Evolutionary conservation across 2,113 vertebrate species (phyloP).

Genomic region (Carollia perspicillata): DNA sequence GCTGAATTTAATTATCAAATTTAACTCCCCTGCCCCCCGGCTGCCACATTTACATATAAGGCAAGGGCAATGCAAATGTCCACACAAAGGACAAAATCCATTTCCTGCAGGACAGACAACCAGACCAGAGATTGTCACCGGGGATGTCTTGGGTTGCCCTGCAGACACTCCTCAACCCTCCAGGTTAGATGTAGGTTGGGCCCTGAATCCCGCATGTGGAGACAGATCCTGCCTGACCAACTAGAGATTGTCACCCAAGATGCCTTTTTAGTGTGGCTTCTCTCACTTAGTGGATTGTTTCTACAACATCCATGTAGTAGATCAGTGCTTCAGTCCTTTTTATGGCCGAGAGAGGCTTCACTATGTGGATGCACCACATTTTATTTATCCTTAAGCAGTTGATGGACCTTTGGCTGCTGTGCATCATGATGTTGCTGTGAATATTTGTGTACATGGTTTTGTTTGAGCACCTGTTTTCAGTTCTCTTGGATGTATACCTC

Average conservation of each 20-base stretch:
- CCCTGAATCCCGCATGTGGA: not conserved
- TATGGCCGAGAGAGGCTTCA: rapidly evolving
- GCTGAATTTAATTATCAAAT: not conserved
- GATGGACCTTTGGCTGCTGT: too few relatives aligned
- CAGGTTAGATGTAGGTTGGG: not conserved
- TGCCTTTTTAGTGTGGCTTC: not conserved
- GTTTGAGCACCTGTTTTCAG: too few relatives aligned
- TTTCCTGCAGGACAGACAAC: not conserved
- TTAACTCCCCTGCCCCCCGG: too few relatives aligned
- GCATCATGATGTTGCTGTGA: not conserved
- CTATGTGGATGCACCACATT: not conserved
- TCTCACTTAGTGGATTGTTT: not conserved
- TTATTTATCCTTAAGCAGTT: not conserved
- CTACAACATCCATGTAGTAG: not conserved
- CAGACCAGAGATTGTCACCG: not conserved
- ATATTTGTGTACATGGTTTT: not conserved
- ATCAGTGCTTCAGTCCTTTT: not conserved
- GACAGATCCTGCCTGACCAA: not conserved
- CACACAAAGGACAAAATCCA: not conserved
- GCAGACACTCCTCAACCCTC: not conserved
- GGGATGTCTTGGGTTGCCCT: not conserved
- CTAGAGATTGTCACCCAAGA: not conserved
- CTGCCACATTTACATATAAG: not conserved
- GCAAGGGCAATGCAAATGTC: not conserved
- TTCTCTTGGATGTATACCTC: not conserved